These are phyloP conservation scores for Arrhamphus sclerolepis DNA, from an alignment of 2,797 vertebrate species.

Conservation along the genomic window DNA sequence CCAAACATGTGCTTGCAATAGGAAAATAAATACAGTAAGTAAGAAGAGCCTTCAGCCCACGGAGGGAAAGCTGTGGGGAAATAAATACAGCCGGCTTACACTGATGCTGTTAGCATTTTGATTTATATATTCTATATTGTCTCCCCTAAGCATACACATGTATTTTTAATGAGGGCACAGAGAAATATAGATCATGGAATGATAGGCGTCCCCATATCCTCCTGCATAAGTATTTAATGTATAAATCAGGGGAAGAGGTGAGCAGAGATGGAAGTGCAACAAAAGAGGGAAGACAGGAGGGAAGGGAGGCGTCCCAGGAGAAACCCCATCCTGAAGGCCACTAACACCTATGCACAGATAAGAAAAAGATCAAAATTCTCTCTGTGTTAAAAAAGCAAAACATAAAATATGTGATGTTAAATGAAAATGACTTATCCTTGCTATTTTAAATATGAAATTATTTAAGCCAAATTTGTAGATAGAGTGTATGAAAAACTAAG, in stretches of 20 bases:
- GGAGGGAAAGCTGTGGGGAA: constrained; percentile 72
- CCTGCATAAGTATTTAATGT: constrained; percentile 83
- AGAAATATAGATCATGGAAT: constrained; percentile 83
- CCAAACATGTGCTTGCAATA: constrained; percentile 32
- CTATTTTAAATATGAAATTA: too few relatives aligned
- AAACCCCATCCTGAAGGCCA: constrained; percentile 58
- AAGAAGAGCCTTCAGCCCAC: constrained; percentile 46
- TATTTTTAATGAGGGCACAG: constrained; percentile 85
- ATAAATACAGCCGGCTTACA: constrained; percentile 76
- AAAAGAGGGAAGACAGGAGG: constrained; percentile 41
- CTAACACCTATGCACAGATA: constrained; percentile 32
- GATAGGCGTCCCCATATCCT: constrained; percentile 81
- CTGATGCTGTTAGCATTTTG: constrained; percentile 82
- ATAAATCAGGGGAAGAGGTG: constrained; percentile 77
- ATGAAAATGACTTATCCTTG: neutral
- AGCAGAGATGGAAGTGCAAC: constrained; percentile 39
- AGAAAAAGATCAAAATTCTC: constrained; percentile 1
- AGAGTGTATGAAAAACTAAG: too few relatives aligned
- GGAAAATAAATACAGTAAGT: constrained; percentile 55
- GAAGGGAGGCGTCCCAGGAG: constrained; percentile 40
- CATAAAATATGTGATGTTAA: neutral
- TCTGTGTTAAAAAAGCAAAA: neutral
- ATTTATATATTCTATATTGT: constrained; percentile 87
- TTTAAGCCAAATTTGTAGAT: too few relatives aligned
- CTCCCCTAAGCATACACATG: constrained; percentile 83